These are phyloP conservation scores for Opisthograptis luteolata DNA, from an alignment of 2,888 invertebrate species.

Conservation along the genomic window DNA sequence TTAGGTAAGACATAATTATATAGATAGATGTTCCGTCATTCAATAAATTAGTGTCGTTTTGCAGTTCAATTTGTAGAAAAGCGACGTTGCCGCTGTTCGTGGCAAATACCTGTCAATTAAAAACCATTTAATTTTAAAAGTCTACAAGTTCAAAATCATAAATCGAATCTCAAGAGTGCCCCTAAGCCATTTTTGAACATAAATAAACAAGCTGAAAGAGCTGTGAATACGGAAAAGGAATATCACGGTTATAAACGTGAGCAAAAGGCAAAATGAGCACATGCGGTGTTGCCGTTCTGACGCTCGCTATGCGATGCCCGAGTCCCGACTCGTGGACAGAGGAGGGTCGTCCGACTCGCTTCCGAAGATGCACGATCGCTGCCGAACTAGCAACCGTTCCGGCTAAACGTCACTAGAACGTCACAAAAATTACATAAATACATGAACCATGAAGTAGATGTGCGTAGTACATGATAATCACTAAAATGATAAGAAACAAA, in stretches of 20 bases:
- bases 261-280: constrained; percentile 38
- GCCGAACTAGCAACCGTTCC: constrained; percentile 49
- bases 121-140: neutral
- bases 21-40: neutral
- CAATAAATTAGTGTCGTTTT: neutral
- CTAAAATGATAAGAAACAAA: too few species aligned
- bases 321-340: constrained; percentile 41
- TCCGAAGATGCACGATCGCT: constrained; percentile 50
- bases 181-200: constrained; percentile 4
- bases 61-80: neutral
- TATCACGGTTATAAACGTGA: constrained; percentile 21
- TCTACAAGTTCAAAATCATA: neutral
- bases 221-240: neutral
- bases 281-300: constrained; percentile 75
- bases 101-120: neutral
- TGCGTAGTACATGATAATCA: too few species aligned
- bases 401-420: constrained; percentile 52
- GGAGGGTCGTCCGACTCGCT: constrained; percentile 56
- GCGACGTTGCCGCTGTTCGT: constrained; percentile 17
- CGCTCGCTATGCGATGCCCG: constrained; percentile 38
- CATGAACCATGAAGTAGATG: neutral
- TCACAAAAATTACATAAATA: constrained; percentile 39
- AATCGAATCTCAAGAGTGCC: neutral
- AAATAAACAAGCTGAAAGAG: neutral
- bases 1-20: neutral